Percentiles rank a stretch among this genome's conserved stretches.
phyloP scores from a whole-genome alignment of 2,797 vertebrate genomes.

The Aeoliscus strigatus region DNA sequence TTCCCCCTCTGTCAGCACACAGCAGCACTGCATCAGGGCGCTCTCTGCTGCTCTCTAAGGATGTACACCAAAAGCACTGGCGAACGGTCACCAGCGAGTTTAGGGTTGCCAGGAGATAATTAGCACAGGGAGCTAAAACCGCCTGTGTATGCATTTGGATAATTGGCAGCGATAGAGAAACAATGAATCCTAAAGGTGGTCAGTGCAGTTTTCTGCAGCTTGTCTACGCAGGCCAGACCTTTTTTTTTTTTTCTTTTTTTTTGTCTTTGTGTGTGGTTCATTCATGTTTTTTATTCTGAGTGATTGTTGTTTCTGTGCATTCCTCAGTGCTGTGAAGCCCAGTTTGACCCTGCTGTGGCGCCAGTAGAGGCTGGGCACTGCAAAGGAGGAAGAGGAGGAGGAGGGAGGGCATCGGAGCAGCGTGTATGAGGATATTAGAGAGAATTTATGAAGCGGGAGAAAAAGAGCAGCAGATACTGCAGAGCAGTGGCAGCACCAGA shows the following conservation, averaged over 20 bases:
- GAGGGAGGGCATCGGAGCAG: constrained; percentile 19
- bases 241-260: too few relatives aligned
- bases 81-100: constrained; percentile 38
- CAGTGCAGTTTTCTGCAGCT: too few relatives aligned
- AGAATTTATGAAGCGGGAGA: constrained; percentile 39
- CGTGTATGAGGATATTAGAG: constrained; percentile 31
- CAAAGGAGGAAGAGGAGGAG: constrained; percentile 31
- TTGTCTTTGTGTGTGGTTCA: constrained; percentile 42
- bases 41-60: constrained; percentile 50
- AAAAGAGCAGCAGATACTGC: constrained; percentile 24
- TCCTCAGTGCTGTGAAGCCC: constrained; percentile 53
- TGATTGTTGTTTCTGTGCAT: constrained; percentile 56
- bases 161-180: constrained; percentile 39
- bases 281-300: constrained; percentile 54
- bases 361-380: constrained; percentile 52
- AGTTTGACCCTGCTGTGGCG: constrained; percentile 64
- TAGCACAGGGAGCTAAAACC: constrained; percentile 42
- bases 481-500: constrained; percentile 6
- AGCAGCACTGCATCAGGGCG: constrained; percentile 41
- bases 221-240: not conserved
- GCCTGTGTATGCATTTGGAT: constrained; percentile 37
- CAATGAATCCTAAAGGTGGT: constrained; percentile 38
- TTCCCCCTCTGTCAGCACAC: constrained; percentile 62
- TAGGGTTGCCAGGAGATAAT: constrained; percentile 49
- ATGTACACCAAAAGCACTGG: constrained; percentile 26